Conservation (phyloP, 2,888 invertebrate genomes). For the Hylaea fasciaria region DNA sequence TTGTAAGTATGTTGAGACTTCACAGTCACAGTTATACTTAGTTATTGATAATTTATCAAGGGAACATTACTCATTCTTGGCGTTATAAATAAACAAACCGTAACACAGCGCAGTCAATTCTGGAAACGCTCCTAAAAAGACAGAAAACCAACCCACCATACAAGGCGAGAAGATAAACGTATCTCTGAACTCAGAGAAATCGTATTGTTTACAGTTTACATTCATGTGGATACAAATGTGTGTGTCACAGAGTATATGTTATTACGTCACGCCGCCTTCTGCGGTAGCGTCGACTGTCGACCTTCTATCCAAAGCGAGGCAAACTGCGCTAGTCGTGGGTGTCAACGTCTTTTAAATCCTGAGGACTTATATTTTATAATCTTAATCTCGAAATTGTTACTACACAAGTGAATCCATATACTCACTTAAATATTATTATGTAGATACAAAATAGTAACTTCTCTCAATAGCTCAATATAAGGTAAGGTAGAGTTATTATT, state of each 20-base stretch:
- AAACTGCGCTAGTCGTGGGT: conserved; percentile 47
- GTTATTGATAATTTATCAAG: conserved; percentile 15
- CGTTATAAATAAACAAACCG: conserved; percentile 5
- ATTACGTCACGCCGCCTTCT: conserved; percentile 59
- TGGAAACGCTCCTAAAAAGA: conserved; percentile 17
- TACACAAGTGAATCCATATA: neutral
- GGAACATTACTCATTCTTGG: conserved; percentile 20
- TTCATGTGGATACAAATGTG: conserved; percentile 43
- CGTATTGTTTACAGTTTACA: conserved; percentile 59
- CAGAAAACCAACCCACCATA: conserved; percentile 21
- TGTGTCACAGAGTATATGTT: conserved; percentile 37
- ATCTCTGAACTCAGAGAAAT: conserved; percentile 27
- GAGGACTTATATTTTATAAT: conserved; percentile 8
- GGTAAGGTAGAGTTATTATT: no score
- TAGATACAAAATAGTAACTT: no score
- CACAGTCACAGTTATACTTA: conserved; percentile 9
- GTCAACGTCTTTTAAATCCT: conserved; percentile 33
- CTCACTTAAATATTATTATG: no score
- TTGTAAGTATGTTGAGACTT: conserved; percentile 12
- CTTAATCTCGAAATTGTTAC: conserved; percentile 11
- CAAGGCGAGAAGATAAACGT: conserved; percentile 35
- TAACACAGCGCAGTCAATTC: conserved; percentile 17
- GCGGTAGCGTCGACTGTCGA: conserved; percentile 48
- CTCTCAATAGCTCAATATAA: neutral
- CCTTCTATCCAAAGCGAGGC: conserved; percentile 54